These are phyloP conservation scores for Clitarchus hookeri DNA, from an alignment of 2,888 invertebrate genomes.

Conservation along the genomic window DNA sequence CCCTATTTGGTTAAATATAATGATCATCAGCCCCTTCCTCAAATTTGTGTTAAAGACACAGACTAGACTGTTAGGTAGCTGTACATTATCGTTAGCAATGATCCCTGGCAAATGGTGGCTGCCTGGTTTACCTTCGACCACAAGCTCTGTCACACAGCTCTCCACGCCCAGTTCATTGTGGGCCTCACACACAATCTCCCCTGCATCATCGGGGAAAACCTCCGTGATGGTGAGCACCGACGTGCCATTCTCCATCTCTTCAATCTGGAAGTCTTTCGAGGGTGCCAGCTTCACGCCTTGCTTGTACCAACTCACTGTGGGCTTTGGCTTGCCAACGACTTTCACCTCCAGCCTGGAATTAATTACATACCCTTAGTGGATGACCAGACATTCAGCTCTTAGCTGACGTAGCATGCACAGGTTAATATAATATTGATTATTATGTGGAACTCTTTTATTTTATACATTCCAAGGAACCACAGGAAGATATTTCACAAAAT, in stretches of 20 bases:
- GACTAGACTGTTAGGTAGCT: neutral
- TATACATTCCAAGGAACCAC: too few species aligned
- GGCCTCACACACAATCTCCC: slow-evolving; percentile 87
- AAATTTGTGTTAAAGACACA: too few species aligned
- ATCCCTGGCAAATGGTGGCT: neutral
- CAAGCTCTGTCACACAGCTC: slow-evolving; percentile 78
- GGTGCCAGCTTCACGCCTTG: slow-evolving; percentile 76
- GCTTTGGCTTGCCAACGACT: slow-evolving; percentile 80
- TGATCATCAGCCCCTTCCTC: too few species aligned
- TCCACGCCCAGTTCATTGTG: slow-evolving; percentile 83
- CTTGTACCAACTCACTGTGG: slow-evolving; percentile 79
- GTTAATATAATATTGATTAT: too few species aligned
- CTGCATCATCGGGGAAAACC: slow-evolving; percentile 86
- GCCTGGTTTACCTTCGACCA: slow-evolving; percentile 67
- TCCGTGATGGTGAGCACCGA: slow-evolving; percentile 83
- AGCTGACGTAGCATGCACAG: too few species aligned
- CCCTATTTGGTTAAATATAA: too few species aligned
- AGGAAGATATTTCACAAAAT: too few species aligned
- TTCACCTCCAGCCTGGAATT: slow-evolving; percentile 75
- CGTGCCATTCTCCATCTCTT: slow-evolving; percentile 83
- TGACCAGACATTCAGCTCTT: too few species aligned
- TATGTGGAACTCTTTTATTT: too few species aligned
- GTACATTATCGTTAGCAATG: neutral
- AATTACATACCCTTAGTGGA: neutral
- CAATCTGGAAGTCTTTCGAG: slow-evolving; percentile 83